phyloP scores from a whole-genome alignment of 2,113 vertebrate species.

The Maccullochella peelii region DNA sequence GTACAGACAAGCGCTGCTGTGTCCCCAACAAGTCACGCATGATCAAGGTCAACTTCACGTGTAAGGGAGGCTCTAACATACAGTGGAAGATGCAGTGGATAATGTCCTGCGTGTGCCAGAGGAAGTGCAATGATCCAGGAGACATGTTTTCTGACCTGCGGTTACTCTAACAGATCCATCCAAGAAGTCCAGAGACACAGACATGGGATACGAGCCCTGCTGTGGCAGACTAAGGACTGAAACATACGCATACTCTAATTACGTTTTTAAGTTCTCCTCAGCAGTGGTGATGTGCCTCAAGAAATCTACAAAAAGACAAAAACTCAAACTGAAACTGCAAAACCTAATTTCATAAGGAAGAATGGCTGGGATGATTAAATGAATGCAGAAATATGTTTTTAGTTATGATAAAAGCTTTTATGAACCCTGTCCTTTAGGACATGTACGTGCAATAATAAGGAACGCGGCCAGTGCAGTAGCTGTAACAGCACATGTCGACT shows the following conservation, averaged over 20 bases:
- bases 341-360: constrained; percentile 15
- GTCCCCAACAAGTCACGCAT: constrained; percentile 90
- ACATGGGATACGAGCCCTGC: neutral
- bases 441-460: constrained; percentile 49
- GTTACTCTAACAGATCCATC: constrained; percentile 81
- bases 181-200: neutral
- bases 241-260: constrained; percentile 1
- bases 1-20: constrained; percentile 92
- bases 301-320: neutral
- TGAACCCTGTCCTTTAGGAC: constrained; percentile 18
- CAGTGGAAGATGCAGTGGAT: constrained; percentile 98
- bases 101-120: constrained; percentile 94
- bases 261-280: neutral
- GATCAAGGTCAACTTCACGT: constrained; percentile 91
- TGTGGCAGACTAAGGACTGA: constrained; percentile 18
- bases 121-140: constrained; percentile 87
- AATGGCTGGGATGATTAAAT: constrained; percentile 19
- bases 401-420: constrained; percentile 21
- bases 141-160: constrained; percentile 92
- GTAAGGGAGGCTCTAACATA: constrained; percentile 86
- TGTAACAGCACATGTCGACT: constrained; percentile 18
- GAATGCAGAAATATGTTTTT: neutral
- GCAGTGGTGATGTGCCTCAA: neutral
- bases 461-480: constrained; percentile 6
- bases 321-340: neutral